Conservation (phyloP, 2,797 vertebrate species). For the Otus scops region DNA sequence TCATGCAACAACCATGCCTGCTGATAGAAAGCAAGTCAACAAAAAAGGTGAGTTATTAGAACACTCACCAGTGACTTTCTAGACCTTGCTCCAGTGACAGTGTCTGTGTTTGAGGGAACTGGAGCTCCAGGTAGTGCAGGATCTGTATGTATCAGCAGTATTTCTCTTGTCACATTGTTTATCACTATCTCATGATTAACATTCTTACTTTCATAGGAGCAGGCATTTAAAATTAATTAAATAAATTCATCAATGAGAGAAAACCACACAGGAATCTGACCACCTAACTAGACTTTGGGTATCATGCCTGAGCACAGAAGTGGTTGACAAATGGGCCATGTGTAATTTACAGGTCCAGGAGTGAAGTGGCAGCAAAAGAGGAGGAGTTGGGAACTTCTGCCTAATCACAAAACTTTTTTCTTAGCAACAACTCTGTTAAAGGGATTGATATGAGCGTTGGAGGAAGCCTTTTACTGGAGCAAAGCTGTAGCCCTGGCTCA, state of each 20-base stretch:
- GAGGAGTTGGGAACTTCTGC: background rate
- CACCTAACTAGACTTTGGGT: background rate
- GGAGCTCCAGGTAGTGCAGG: background rate
- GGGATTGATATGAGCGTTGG: background rate
- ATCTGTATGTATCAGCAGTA: background rate
- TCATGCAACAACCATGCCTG: background rate
- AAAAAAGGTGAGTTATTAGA: background rate
- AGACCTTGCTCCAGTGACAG: background rate
- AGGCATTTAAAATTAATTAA: background rate
- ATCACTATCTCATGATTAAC: background rate
- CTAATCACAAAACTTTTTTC: background rate
- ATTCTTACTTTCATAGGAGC: background rate
- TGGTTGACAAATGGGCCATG: rapidly evolving
- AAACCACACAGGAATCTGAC: background rate
- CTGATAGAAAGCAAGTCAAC: background rate
- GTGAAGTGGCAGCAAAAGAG: background rate
- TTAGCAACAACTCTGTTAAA: background rate
- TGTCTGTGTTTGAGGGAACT: background rate
- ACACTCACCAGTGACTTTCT: background rate
- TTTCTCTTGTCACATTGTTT: background rate
- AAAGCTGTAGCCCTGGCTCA: background rate
- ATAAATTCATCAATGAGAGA: background rate
- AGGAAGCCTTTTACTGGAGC: background rate
- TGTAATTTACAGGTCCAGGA: background rate
- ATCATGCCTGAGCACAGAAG: background rate